Evolutionary conservation across 2,113 vertebrate species (phyloP).

Genomic region (Turdus rufiventris): DNA sequence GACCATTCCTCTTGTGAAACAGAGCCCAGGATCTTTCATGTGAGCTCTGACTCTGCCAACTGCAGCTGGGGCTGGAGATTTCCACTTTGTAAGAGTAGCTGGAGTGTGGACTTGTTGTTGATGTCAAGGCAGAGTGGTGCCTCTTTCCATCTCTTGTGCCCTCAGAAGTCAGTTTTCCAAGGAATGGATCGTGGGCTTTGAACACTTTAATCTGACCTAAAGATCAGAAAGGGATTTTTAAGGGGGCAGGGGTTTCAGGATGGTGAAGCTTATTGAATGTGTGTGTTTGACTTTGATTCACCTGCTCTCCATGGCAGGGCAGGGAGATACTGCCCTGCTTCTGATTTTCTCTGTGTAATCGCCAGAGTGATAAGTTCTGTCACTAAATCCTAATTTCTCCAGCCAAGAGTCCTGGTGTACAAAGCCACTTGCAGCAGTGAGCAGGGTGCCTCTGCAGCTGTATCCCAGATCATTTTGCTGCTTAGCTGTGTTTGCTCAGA

Average conservation of each 20-base stretch:
- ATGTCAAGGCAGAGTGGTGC: neutral
- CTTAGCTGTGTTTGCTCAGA: neutral
- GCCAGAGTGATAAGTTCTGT: neutral
- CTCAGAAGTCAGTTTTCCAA: neutral
- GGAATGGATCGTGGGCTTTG: neutral
- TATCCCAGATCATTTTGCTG: neutral
- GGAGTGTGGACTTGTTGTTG: neutral
- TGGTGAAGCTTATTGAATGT: neutral
- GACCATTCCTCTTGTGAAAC: rapidly evolving
- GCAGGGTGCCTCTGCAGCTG: neutral
- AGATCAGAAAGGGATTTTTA: neutral
- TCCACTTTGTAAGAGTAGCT: neutral
- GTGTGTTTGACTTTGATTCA: neutral
- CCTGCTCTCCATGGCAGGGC: neutral
- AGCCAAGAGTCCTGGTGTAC: neutral
- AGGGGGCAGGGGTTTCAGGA: neutral
- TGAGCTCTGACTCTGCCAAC: rapidly evolving
- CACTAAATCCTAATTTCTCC: neutral
- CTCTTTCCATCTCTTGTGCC: neutral
- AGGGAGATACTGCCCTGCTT: neutral
- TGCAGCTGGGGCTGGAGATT: neutral
- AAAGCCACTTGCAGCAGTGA: neutral
- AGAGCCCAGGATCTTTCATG: neutral
- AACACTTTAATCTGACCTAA: neutral
- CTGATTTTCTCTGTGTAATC: neutral